A percentile compares a stretch with the other conserved stretches of the same genome.
Evolutionary conservation across 2,888 invertebrate genomes (phyloP).

Genomic region (Choreutis nemorana): DNA sequence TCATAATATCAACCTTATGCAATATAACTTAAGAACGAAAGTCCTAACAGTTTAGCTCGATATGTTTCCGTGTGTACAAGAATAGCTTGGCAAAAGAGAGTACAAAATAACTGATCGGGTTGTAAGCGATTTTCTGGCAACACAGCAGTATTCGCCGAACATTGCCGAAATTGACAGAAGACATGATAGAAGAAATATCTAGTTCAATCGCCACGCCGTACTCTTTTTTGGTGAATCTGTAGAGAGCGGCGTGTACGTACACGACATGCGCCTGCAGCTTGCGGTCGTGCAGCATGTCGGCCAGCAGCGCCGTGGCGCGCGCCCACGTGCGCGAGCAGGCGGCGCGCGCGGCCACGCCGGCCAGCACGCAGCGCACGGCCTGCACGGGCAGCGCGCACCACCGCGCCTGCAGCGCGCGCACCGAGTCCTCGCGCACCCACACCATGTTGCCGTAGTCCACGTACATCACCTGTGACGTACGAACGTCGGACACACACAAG

Average conservation of each 20-base stretch:
- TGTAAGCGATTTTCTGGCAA: too few species aligned
- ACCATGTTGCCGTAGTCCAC: constrained; percentile 74
- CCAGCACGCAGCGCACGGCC: constrained; percentile 58
- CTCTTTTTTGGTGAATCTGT: too few species aligned
- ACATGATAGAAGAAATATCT: too few species aligned
- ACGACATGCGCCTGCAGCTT: constrained; percentile 28
- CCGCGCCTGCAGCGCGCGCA: constrained; percentile 62
- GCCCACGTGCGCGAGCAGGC: constrained; percentile 24
- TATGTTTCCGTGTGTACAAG: too few species aligned
- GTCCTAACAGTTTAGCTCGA: too few species aligned
- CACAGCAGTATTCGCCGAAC: too few species aligned
- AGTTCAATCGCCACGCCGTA: too few species aligned
- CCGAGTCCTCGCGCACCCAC: constrained; percentile 52
- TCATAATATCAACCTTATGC: too few species aligned
- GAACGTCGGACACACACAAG: not conserved
- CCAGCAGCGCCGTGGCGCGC: constrained; percentile 22
- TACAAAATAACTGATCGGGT: too few species aligned
- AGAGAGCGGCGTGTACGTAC: constrained; percentile 23
- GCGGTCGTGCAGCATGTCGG: constrained; percentile 19
- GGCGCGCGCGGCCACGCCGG: constrained; percentile 38
- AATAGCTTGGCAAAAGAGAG: too few species aligned
- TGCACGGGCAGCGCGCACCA: constrained; percentile 63
- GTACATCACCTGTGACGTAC: constrained; percentile 60
- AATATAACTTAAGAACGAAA: too few species aligned
- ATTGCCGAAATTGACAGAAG: too few species aligned